A percentile compares a stretch with the other conserved stretches of the same genome.
phyloP scores from a whole-genome alignment of 1,140 invertebrate species.

The Pomacea maculata region DNA sequence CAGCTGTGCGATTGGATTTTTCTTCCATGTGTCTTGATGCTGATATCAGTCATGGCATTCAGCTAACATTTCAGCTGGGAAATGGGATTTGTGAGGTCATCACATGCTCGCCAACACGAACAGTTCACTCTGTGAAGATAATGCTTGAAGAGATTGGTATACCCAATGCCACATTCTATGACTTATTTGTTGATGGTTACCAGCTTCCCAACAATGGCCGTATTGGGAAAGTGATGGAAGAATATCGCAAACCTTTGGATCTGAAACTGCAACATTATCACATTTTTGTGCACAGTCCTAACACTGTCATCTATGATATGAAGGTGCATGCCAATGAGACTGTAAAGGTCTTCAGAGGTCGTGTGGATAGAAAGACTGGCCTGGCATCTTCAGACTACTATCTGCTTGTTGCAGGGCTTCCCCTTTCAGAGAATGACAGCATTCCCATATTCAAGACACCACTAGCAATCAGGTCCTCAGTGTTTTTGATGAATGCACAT shows the following conservation, averaged over 20 bases:
- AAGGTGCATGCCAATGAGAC: conserved; percentile 45
- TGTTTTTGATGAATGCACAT: conserved; percentile 43
- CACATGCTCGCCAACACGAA: conserved; percentile 42
- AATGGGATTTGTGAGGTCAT: conserved; percentile 50
- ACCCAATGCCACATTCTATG: conserved; percentile 52
- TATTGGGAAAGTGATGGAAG: conserved; percentile 45
- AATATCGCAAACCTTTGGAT: conserved; percentile 42
- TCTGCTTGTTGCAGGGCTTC: conserved; percentile 45
- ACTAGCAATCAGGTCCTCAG: conserved; percentile 46
- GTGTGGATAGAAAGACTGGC: conserved; percentile 55
- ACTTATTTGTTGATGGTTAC: conserved; percentile 39
- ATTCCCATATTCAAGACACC: conserved; percentile 45
- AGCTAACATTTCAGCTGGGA: conserved; percentile 45
- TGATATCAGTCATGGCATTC: conserved; percentile 51
- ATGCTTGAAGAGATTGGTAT: conserved; percentile 51
- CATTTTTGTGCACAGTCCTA: conserved; percentile 49
- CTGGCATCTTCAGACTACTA: conserved; percentile 40
- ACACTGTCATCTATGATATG: conserved; percentile 54
- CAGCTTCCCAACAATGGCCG: conserved; percentile 41
- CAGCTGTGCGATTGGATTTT: conserved; percentile 40
- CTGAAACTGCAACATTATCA: conserved; percentile 52
- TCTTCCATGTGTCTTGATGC: conserved; percentile 42
- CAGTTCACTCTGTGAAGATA: conserved; percentile 44
- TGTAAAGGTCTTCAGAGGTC: conserved; percentile 43
- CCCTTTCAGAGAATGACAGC: conserved; percentile 34